These are phyloP conservation scores for Drosophila bocqueti DNA, from an alignment of 1,140 invertebrate species.

Conservation along the genomic window DNA sequence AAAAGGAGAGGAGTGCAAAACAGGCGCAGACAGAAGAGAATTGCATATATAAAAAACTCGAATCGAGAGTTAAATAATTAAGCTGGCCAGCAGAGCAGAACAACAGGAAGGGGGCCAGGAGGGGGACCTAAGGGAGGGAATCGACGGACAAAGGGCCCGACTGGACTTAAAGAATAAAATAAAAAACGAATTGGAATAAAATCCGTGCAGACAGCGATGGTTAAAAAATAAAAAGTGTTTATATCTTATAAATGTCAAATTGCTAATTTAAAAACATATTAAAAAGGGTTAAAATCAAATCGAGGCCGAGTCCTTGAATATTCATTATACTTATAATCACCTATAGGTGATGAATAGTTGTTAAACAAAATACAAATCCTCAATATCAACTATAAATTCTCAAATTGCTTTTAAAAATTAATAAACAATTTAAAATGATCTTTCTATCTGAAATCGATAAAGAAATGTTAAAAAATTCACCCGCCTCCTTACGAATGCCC, in stretches of 20 bases:
- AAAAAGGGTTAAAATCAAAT: not conserved
- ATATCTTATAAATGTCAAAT: not conserved
- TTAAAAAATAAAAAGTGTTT: not conserved
- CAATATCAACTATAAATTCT: not conserved
- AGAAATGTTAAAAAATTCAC: not conserved
- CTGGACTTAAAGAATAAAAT: conserved; percentile 39
- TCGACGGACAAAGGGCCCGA: conserved; percentile 54
- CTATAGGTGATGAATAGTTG: too few relatives aligned
- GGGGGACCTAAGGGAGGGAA: conserved; percentile 4
- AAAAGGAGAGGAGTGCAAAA: conserved; percentile 8
- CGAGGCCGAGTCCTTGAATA: rapidly evolving
- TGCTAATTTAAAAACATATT: too few relatives aligned
- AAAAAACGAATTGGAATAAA: conserved; percentile 58
- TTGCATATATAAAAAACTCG: conserved; percentile 56
- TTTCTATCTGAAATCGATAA: not conserved
- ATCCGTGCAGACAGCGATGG: conserved; percentile 40
- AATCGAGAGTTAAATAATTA: conserved; percentile 73
- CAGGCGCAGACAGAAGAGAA: conserved; percentile 35
- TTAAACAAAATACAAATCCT: not conserved
- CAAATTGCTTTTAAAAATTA: too few relatives aligned
- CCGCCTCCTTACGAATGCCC: not conserved
- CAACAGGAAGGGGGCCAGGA: conserved; percentile 42
- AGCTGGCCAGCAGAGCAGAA: conserved; percentile 68
- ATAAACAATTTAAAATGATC: too few relatives aligned
- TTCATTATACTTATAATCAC: not conserved